Percentiles rank a stretch among this genome's conserved stretches.
These are phyloP conservation scores for Apotomis capreana DNA, from an alignment of 2,888 invertebrate genomes.

Conservation along the genomic window DNA sequence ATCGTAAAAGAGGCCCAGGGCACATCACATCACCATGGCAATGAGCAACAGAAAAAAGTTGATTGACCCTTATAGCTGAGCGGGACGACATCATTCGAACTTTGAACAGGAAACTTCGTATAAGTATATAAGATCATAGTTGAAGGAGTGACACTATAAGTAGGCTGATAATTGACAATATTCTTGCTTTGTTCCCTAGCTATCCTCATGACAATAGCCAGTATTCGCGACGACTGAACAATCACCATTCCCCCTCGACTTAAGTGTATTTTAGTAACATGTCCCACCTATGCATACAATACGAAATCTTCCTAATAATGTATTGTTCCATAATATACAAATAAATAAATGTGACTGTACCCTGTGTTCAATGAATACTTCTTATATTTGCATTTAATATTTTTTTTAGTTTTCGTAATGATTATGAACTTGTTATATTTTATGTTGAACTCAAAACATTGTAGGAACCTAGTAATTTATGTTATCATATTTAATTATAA, in stretches of 20 bases:
- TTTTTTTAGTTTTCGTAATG: constrained; percentile 33
- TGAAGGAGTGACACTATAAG: neutral
- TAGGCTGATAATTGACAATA: neutral
- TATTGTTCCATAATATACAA: constrained; percentile 31
- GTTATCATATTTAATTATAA: constrained; percentile 37
- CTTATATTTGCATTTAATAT: constrained; percentile 40
- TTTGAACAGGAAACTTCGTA: too few species aligned
- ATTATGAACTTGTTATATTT: constrained; percentile 37
- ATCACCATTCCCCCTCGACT: constrained; percentile 35
- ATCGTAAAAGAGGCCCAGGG: too few species aligned
- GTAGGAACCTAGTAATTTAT: constrained; percentile 41
- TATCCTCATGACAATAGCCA: constrained; percentile 37
- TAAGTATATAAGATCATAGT: neutral
- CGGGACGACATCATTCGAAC: too few species aligned
- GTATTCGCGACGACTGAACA: constrained; percentile 37
- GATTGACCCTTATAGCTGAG: too few species aligned
- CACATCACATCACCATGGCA: too few species aligned
- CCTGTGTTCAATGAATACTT: constrained; percentile 41
- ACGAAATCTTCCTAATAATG: constrained; percentile 39
- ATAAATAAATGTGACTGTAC: constrained; percentile 33
- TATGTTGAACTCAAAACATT: constrained; percentile 39
- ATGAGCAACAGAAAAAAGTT: too few species aligned
- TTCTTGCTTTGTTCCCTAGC: constrained; percentile 4
- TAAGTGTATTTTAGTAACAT: constrained; percentile 34
- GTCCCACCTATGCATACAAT: constrained; percentile 39